phyloP scores from a whole-genome alignment of 2,113 vertebrate species.

The Tympanuchus pallidicinctus region DNA sequence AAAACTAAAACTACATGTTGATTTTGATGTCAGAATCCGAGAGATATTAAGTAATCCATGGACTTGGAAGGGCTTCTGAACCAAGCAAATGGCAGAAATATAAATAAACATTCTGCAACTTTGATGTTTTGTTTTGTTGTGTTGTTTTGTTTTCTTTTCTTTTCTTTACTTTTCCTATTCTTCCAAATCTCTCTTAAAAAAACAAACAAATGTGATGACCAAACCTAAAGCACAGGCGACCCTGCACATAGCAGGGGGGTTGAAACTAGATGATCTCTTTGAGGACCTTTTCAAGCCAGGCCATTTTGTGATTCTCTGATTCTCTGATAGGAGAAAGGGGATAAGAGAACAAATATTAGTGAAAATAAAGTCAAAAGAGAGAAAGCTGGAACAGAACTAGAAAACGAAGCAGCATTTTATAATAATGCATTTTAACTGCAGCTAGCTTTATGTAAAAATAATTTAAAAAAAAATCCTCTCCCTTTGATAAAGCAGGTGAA shows the following conservation, averaged over 20 bases:
- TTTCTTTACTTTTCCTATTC: rapidly evolving
- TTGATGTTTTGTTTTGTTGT: background rate
- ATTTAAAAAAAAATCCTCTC: background rate
- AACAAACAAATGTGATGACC: background rate
- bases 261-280: no score
- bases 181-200: background rate
- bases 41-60: background rate
- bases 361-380: background rate
- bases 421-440: background rate
- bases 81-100: background rate
- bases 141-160: background rate
- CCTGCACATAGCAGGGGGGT: no score
- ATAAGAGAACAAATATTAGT: background rate
- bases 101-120: background rate
- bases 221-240: background rate
- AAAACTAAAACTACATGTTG: background rate
- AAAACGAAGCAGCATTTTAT: background rate
- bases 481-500: background rate
- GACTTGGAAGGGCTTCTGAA: background rate
- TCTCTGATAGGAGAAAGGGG: background rate
- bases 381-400: background rate
- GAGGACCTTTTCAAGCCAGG: no score
- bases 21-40: background rate
- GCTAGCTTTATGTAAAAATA: background rate
- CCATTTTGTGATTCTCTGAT: no score